Conservation (phyloP, 2,113 vertebrate genomes). For the Galbula dea region DNA sequence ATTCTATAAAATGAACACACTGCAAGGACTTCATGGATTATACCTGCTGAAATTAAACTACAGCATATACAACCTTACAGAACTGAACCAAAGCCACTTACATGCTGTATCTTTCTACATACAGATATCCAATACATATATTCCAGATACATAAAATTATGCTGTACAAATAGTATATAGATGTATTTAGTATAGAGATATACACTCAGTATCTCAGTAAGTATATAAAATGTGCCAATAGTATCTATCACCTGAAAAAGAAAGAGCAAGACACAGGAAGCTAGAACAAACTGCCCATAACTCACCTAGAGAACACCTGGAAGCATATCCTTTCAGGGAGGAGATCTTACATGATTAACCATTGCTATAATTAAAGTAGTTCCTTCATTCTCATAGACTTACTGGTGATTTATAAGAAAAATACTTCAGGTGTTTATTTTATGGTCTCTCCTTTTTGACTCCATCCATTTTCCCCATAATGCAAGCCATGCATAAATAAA, state of each 20-base stretch:
- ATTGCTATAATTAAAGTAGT: not conserved
- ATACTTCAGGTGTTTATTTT: not conserved
- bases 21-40: not conserved
- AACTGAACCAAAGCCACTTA: not conserved
- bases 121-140: not conserved
- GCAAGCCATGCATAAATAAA: not conserved
- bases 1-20: not conserved
- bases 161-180: not conserved
- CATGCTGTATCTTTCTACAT: not conserved
- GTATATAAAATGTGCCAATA: not conserved
- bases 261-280: not conserved
- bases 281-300: not conserved
- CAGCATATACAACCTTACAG: not conserved
- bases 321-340: conserved; percentile 5
- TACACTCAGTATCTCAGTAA: not conserved
- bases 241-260: not conserved
- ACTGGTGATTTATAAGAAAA: not conserved
- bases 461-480: not conserved
- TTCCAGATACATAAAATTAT: not conserved
- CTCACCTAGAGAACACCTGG: conserved; percentile 35
- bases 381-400: not conserved
- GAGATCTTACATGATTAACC: not conserved
- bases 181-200: not conserved
- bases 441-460: not conserved
- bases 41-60: not conserved